Conservation (phyloP, 2,888 invertebrate genomes). For the Steinernema hermaphroditum region DNA sequence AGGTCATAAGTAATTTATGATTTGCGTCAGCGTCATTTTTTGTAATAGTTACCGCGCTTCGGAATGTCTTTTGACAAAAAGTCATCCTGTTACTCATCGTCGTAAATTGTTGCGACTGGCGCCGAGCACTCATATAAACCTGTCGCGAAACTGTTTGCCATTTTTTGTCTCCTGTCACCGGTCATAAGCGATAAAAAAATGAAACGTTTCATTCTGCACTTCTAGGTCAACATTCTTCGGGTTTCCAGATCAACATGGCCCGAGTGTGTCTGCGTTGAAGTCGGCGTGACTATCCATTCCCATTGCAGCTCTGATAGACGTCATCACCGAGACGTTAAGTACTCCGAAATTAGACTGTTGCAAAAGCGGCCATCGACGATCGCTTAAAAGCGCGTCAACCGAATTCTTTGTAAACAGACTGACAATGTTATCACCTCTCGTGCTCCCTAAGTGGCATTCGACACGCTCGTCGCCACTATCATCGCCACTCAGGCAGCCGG, state of each 20-base stretch:
- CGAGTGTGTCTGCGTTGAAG: no score
- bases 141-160: background rate
- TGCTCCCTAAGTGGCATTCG: slow-evolving; percentile 29
- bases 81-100: background rate
- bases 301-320: no score
- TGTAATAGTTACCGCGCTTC: slow-evolving; percentile 4
- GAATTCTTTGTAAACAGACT: background rate
- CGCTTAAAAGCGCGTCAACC: background rate
- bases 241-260: no score
- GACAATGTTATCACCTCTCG: slow-evolving; percentile 22
- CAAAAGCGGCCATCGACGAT: background rate
- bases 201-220: no score
- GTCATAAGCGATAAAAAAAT: no score
- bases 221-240: no score
- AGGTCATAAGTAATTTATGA: background rate
- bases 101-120: slow-evolving; percentile 23
- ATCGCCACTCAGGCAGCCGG: background rate
- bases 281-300: no score
- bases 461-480: slow-evolving; percentile 19
- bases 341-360: slow-evolving; percentile 6
- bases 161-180: no score
- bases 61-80: slow-evolving; percentile 12
- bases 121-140: background rate
- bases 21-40: slow-evolving; percentile 11
- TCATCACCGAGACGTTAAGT: background rate